These are phyloP conservation scores for Lithophane ornitopus DNA, from an alignment of 2,888 invertebrate genomes.

Conservation along the genomic window DNA sequence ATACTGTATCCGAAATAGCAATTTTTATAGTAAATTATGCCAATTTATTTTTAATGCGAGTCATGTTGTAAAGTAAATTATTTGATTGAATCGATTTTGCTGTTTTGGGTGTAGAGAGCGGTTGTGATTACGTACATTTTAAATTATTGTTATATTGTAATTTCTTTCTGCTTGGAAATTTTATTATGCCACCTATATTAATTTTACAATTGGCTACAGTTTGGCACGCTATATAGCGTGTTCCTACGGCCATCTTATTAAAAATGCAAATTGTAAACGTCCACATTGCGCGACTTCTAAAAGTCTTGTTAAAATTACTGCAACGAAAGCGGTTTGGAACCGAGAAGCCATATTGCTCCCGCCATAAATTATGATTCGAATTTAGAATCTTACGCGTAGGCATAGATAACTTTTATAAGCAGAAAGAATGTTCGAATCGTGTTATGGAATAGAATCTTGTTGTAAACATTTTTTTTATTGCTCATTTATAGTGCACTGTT, in stretches of 20 bases:
- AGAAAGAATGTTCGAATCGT: conserved; percentile 44
- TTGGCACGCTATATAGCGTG: conserved; percentile 57
- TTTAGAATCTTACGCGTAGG: conserved; percentile 27
- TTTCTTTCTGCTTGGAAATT: conserved; percentile 62
- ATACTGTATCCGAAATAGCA: conserved; percentile 70
- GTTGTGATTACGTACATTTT: conserved; percentile 76
- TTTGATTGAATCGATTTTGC: conserved; percentile 66
- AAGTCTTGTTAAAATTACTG: conserved; percentile 23
- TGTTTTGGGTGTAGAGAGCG: conserved; percentile 72
- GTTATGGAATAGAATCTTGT: conserved; percentile 68
- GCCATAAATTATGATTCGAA: conserved; percentile 49
- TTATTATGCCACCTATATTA: conserved; percentile 40
- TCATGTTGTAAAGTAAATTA: conserved; percentile 61
- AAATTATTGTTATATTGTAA: conserved; percentile 68
- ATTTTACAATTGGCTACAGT: conserved; percentile 23
- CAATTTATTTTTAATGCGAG: conserved; percentile 54
- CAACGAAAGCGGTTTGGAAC: conserved; percentile 24
- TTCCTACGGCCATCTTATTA: conserved; percentile 24
- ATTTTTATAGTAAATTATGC: conserved; percentile 56
- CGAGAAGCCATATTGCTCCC: conserved; percentile 47
- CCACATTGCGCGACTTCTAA: conserved; percentile 11
- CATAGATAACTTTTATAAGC: conserved; percentile 54
- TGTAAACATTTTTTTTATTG: conserved; percentile 56
- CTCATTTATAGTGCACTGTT: conserved; percentile 66
- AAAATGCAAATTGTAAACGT: conserved; percentile 18